A percentile compares a stretch with the other conserved stretches of the same genome.
phyloP scores from a whole-genome alignment of 2,797 vertebrate genomes.

The Molossus molossus region DNA sequence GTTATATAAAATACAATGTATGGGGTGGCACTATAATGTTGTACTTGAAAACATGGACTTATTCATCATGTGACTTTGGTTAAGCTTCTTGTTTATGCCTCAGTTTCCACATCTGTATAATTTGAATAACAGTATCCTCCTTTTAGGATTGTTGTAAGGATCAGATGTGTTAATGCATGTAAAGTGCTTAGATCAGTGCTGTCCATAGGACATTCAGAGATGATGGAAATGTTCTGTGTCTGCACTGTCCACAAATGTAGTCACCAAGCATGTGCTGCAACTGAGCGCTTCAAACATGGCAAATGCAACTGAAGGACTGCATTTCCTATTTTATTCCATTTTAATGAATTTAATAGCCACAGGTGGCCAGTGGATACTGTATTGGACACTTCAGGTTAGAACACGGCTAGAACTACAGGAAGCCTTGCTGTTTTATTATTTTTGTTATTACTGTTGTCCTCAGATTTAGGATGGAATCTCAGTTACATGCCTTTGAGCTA shows the following conservation, averaged over 20 bases:
- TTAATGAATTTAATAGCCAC: not conserved
- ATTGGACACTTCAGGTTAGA: not conserved
- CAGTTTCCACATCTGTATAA: not conserved
- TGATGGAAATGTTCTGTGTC: not conserved
- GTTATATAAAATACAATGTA: not conserved
- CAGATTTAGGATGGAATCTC: not conserved
- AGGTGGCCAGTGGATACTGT: not conserved
- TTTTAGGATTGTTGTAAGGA: not conserved
- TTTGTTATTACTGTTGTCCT: not conserved
- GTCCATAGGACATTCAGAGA: not conserved
- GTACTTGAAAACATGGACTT: conserved; percentile 52
- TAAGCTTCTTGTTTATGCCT: conserved; percentile 1
- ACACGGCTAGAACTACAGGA: not conserved
- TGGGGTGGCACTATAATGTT: not conserved
- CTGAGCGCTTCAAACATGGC: not conserved
- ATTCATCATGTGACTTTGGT: not conserved
- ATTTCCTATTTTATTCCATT: not conserved
- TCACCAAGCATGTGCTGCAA: not conserved
- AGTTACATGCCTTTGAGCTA: not conserved
- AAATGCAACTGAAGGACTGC: not conserved
- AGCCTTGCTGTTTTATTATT: not conserved
- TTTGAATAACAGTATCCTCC: not conserved
- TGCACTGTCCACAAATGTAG: not conserved
- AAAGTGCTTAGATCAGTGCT: not conserved
- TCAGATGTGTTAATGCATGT: not conserved